Evolutionary conservation across 2,888 invertebrate genomes (phyloP), one percentile per base, ranked within the genome.

Genomic region (Sinelater perroti): DNA sequence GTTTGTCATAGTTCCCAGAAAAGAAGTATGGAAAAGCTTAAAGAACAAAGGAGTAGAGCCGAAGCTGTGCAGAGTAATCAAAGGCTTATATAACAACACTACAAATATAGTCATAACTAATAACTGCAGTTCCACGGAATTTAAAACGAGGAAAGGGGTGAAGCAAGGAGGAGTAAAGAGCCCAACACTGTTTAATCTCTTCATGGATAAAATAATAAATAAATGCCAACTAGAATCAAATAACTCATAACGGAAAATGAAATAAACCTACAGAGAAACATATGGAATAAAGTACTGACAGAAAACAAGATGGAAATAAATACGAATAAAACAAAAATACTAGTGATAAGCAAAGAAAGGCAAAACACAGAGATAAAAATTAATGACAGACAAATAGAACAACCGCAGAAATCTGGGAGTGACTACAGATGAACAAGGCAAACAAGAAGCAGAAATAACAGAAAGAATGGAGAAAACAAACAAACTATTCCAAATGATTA

Each of bases 1-100:
- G 1, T 64, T 64, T 44, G 61, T 63, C 35, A 58, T 11, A 40
- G 40, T 56, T 18, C 33, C 33, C 21, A 45, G 44, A 38, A 38
- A 35, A 13, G 24, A 31, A 51, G 28, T 63, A 16, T 63, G 59
- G 56, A 14, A 45, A 51, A 56, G 20, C 10, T 21, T 61, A n/a
- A n/a, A n/a, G 30, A 42, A 26, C n/a, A 21, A 47, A 21, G 47
- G 55, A 42, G 11, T 55, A 35, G 54, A n/a, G 8, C 24, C 11
- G 35, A 36, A 50, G 33, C 17, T 58, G 26, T 11, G 14, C 33
- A 35, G 24, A 44, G 35, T 35, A 17, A 62, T 62, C 8, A 46
- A 56, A 54, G 50, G 49, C 11, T 13, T 44, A 11, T 45, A 33
- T 7, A 17, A 26, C 10, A 33, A 33, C 10, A 53, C 10, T 28